phyloP scores from a whole-genome alignment of 2,888 invertebrate genomes.

The Theodoxus fluviatilis region DNA sequence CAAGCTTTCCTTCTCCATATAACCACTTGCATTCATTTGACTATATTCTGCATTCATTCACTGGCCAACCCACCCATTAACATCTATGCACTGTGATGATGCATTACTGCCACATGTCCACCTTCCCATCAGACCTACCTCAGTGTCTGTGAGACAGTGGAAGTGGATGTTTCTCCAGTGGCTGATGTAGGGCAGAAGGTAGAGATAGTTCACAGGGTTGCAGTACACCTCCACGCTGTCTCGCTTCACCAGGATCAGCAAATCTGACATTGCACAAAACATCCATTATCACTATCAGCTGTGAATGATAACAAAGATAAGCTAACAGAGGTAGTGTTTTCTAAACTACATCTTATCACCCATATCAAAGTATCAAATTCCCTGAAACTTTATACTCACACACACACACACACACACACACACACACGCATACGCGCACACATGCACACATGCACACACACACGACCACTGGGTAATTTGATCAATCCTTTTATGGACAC shows the following conservation, averaged over 20 bases:
- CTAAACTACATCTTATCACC: neutral
- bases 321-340: neutral
- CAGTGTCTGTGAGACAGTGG: constrained; percentile 56
- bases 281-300: too few species aligned
- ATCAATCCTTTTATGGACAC: too few species aligned
- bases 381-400: neutral
- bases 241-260: constrained; percentile 52
- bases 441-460: neutral
- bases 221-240: constrained; percentile 62
- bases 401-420: neutral
- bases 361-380: neutral
- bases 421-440: neutral
- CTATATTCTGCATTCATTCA: too few species aligned
- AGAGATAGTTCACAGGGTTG: constrained; percentile 61
- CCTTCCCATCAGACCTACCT: too few species aligned
- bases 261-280: constrained; percentile 43
- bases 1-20: too few species aligned
- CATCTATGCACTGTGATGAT: too few species aligned
- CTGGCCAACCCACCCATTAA: too few species aligned
- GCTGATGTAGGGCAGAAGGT: constrained; percentile 59
- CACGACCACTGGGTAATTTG: too few species aligned
- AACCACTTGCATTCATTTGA: too few species aligned
- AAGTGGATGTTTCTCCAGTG: constrained; percentile 61
- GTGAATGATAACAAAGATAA: neutral
- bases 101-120: too few species aligned